Evolutionary conservation across 2,113 vertebrate species (phyloP).

Genomic region (Pelecanoides urinatrix): DNA sequence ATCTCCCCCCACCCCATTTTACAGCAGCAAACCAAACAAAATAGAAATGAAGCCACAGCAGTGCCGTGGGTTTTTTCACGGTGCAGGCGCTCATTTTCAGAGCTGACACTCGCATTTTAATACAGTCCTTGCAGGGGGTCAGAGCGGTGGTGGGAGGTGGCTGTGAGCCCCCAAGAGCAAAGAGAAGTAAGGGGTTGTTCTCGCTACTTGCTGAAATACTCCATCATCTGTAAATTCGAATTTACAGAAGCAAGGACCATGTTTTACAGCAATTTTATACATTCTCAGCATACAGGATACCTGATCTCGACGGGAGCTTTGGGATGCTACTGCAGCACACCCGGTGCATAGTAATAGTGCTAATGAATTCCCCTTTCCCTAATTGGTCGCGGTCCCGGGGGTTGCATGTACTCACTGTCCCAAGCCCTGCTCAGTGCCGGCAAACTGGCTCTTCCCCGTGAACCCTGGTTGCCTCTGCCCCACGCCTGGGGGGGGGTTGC

Average conservation of each 20-base stretch:
- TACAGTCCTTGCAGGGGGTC: background rate
- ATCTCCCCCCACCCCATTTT: background rate
- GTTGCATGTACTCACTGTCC: background rate
- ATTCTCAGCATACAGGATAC: background rate
- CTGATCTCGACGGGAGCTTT: background rate
- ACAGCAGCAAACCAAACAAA: background rate
- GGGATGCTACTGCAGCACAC: background rate
- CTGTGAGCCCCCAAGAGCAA: background rate
- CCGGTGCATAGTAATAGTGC: background rate
- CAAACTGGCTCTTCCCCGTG: background rate
- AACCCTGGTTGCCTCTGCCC: background rate
- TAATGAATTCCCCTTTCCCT: background rate
- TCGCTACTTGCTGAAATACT: background rate
- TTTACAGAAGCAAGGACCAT: background rate
- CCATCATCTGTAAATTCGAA: background rate
- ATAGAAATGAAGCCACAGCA: rapidly evolving
- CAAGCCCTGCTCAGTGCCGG: background rate
- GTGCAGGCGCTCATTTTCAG: background rate
- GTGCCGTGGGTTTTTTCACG: rapidly evolving
- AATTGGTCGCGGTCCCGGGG: background rate
- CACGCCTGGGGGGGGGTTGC: background rate
- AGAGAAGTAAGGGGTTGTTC: background rate
- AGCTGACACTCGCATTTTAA: background rate
- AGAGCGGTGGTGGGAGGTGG: background rate
- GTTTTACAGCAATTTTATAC: background rate